A percentile compares a stretch with the other conserved stretches of the same genome.
phyloP scores from a whole-genome alignment of 2,113 vertebrate species.

The Triplophysa rosa region DNA sequence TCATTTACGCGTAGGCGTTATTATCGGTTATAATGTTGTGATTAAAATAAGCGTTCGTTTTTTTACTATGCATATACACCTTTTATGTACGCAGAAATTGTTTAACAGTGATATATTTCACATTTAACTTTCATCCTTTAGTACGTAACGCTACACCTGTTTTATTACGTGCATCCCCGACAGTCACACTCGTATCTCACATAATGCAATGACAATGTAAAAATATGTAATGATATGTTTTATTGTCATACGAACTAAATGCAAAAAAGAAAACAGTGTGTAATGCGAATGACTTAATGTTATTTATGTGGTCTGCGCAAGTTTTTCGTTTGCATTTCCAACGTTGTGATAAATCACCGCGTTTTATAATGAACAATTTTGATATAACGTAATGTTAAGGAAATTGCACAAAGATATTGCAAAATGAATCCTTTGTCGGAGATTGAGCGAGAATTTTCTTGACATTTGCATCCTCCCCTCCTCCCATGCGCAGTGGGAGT shows the following conservation, averaged over 20 bases:
- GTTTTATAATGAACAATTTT: background rate
- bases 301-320: no score
- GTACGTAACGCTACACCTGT: background rate
- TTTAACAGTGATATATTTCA: no score
- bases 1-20: background rate
- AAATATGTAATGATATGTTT: background rate
- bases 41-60: background rate
- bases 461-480: conserved; percentile 37
- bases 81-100: background rate
- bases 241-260: no score
- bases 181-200: no score
- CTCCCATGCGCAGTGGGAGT: conserved; percentile 51
- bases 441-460: conserved; percentile 43
- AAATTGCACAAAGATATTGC: background rate
- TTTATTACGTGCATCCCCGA: background rate
- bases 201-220: background rate
- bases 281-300: no score
- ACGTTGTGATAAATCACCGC: background rate
- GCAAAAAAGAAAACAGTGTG: no score
- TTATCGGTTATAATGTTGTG: background rate
- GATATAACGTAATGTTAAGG: background rate
- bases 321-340: background rate
- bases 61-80: background rate
- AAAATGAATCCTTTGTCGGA: conserved; percentile 5
- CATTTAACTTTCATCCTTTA: no score